Base-by-base conservation (phyloP, 2,888 invertebrate genomes). In the Odontomyia ornata region DNA sequence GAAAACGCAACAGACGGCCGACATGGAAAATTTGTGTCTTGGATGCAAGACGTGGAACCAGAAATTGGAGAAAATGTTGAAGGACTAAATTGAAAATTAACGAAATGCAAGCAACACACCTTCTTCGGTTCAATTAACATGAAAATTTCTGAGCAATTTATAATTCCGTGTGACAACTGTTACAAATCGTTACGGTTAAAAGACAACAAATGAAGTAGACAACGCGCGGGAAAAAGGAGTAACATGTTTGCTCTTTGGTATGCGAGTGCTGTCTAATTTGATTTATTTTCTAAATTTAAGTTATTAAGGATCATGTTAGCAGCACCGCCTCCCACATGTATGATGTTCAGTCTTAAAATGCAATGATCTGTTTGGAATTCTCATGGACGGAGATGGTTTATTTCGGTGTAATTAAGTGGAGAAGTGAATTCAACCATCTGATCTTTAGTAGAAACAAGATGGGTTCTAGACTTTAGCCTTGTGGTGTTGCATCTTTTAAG, bases 141-240 rank as follows among this genome's bases (percentile, higher is more conserved):
- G 71, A 71, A 71, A 71, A 71, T 71, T 71, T 25, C 1, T 47
- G 52, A 47, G 47, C 52, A 71, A 71, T 71, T 71, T 71, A 71
- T 71, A 71, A 71, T 71, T 71, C 47, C 23, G 25, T 52, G 43
- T 71, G 46, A 71, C 71, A 71, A 71, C 52, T 71, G 71, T 47
- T 71, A 71, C 71, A 71, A 71, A 71, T 71, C 71, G 71, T 71
- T 71, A 71, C 71, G 71, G 71, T 71, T 71, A 64, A 64, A 30
- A 64, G 21, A 64, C 30, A 28, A 15, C 64, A 64, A 28, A 18
- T 18, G 64, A 64, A 30, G 11, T 30, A 30, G 18, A n/a, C 13
- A 71, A 30, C 27, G 27, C 7, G 21, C 15, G 7, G 30, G 60
- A 67, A 23, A 21, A 67, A 21, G 21, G 11, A 15, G n/a, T 11